Conservation (phyloP, 92 coral and sea anemone species). For the Zoanthus solanderi region DNA sequence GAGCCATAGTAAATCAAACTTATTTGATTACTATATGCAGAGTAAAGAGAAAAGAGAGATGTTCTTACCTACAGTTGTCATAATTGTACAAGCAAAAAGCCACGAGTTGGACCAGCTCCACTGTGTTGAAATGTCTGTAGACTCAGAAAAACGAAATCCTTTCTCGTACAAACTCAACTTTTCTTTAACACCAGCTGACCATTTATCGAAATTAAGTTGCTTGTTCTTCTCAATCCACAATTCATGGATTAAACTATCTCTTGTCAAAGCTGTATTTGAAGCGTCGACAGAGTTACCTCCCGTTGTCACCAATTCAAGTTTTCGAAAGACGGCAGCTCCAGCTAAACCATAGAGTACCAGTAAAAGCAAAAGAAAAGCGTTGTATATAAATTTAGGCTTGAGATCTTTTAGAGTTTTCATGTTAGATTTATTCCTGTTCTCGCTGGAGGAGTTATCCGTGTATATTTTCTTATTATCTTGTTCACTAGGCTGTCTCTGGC, state of each 20-base stretch:
- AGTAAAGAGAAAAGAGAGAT: too few relatives aligned
- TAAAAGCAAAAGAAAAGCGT: constrained; percentile 56
- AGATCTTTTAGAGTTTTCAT: constrained; percentile 48
- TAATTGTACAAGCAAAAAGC: constrained; percentile 81
- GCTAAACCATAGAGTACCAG: constrained; percentile 64
- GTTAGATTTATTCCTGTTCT: too few relatives aligned
- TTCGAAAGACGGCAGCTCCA: constrained; percentile 75
- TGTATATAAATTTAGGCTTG: constrained; percentile 63
- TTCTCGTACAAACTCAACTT: constrained; percentile 64
- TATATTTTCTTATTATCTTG: neutral
- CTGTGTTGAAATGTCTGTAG: constrained; percentile 25
- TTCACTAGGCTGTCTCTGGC: constrained; percentile 4
- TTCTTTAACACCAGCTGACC: constrained; percentile 62
- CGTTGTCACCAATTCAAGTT: constrained; percentile 64
- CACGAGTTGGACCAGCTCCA: constrained; percentile 82
- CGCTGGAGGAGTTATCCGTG: neutral
- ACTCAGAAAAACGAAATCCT: constrained; percentile 10
- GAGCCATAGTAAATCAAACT: too few relatives aligned
- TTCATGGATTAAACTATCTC: constrained; percentile 55
- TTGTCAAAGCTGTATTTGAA: constrained; percentile 30
- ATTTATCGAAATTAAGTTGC: constrained; percentile 52
- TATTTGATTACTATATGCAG: neutral
- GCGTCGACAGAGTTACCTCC: constrained; percentile 13
- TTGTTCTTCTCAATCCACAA: constrained; percentile 53
- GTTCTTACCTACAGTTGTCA: constrained; percentile 77